Percentiles rank a stretch among this genome's conserved stretches.
Conservation (phyloP, 2,888 invertebrate species). For the Nephrocerus scutellatus region DNA sequence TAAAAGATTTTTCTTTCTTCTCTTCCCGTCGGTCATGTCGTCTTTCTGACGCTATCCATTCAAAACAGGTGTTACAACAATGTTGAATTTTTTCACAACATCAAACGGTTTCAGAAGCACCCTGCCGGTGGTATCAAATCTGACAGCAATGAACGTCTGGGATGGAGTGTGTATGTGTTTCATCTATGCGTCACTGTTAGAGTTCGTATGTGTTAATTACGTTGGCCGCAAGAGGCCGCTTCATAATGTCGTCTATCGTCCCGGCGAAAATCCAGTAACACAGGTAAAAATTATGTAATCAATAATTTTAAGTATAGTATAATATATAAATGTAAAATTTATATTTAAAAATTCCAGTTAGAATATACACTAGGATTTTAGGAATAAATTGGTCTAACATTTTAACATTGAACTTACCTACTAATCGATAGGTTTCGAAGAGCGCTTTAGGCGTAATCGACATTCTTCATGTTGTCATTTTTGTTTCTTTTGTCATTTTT, state of each 20-base stretch:
- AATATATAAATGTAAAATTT: conserved; percentile 1
- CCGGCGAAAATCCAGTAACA: conserved; percentile 84
- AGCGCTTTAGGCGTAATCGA: too few relatives aligned
- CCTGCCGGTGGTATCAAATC: conserved; percentile 85
- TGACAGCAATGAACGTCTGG: conserved; percentile 96
- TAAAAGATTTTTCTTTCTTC: too few relatives aligned
- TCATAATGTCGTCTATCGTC: conserved; percentile 82
- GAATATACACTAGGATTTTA: conserved; percentile 3
- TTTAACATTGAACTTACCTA: neutral
- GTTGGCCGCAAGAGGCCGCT: conserved; percentile 84
- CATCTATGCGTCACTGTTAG: conserved; percentile 88
- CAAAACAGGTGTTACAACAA: conserved; percentile 82
- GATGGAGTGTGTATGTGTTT: conserved; percentile 96
- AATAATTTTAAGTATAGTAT: too few relatives aligned
- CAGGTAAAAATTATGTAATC: conserved; percentile 61
- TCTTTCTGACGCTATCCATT: too few relatives aligned
- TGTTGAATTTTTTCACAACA: conserved; percentile 97
- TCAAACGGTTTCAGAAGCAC: conserved; percentile 88
- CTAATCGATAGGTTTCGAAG: too few relatives aligned
- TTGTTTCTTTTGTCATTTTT: too few relatives aligned
- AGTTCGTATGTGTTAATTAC: conserved; percentile 93
- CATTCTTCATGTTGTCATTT: too few relatives aligned
- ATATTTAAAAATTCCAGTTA: conserved; percentile 7
- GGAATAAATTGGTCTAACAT: conserved; percentile 3
- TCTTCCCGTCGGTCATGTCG: too few relatives aligned